Evolutionary conservation across 2,888 invertebrate species (phyloP), one percentile per base, ranked within the genome.

Genomic region (Drosophila mayaguana): DNA sequence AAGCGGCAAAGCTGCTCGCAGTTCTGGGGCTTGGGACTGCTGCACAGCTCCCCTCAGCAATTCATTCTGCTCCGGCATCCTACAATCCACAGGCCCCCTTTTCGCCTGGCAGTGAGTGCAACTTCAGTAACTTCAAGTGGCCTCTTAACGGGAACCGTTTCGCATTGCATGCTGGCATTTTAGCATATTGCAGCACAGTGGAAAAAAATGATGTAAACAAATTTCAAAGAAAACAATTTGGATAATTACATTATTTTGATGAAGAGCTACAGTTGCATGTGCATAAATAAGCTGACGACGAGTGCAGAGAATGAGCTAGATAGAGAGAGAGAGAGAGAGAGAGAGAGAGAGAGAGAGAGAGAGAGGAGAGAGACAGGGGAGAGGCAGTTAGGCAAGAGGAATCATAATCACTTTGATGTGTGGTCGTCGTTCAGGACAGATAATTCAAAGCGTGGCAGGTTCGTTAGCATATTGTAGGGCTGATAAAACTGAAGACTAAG

Each of bases 191-290:
- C 60, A 65, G 64, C 48, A 40, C 22, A 38, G 38, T 11, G 38
- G 22, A 53, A 53, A 78, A 66, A 66, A 84, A 84, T 81, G 87
- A 87, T 87, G 89, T 84, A 84, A 84, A 81, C 84, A 84, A 87
- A 89, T 84, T 84, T 84, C 89, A 88, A 88, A 79, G 86, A 85
- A 89, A 85, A 89, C 86, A 86, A 86, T 86, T 89, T 89, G 81
- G 85, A 89, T 86, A 86, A 86, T 86, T 89, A 88, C 90, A 88
- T 86, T 88, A 89, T 86, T 88, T 88, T 88, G 86, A 83, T 80
- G 89, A 79, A 76, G 86, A 83, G 87, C 74, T 79, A 84, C 83
- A 87, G 89, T 88, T 83, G 69, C 78, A 80, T 80, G 81, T 73
- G 81, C 80, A 80, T 80, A 77, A 77, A 77, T 77, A 77, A 77